Evolutionary conservation across 2,888 invertebrate species (phyloP).

Genomic region (Ischnus inquisitorius): DNA sequence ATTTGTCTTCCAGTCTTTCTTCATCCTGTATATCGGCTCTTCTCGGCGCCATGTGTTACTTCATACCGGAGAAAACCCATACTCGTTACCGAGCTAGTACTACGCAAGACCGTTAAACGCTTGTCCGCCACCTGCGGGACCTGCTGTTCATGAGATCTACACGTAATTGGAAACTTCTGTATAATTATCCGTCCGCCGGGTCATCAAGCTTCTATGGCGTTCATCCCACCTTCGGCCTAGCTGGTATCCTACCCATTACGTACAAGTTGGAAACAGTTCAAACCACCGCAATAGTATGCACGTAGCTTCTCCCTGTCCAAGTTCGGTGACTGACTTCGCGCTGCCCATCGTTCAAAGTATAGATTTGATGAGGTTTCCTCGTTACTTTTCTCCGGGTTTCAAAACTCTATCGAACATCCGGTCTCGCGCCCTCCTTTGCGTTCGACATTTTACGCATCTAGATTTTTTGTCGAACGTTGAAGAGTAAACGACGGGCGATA

Average conservation of each 20-base stretch:
- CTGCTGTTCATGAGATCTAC: slow-evolving; percentile 62
- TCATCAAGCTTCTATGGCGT: background rate
- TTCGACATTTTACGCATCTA: too few species aligned
- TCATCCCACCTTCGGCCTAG: background rate
- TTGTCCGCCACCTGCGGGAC: slow-evolving; percentile 43
- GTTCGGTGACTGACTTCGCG: slow-evolving; percentile 36
- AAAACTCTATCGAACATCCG: slow-evolving; percentile 2
- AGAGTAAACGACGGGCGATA: too few species aligned
- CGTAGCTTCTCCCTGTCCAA: slow-evolving; percentile 72
- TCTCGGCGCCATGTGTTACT: background rate
- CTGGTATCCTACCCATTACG: background rate
- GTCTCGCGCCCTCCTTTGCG: too few species aligned
- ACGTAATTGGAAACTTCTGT: slow-evolving; percentile 80
- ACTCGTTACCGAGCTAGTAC: background rate
- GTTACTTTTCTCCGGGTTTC: slow-evolving; percentile 32
- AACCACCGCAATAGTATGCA: slow-evolving; percentile 33
- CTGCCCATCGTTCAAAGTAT: slow-evolving; percentile 37
- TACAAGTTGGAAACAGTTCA: slow-evolving; percentile 1
- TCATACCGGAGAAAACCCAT: background rate
- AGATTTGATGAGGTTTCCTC: slow-evolving; percentile 44
- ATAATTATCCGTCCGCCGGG: slow-evolving; percentile 77
- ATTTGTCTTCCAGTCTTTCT: background rate
- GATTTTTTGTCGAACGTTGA: too few species aligned
- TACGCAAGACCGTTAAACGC: background rate
- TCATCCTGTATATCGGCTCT: background rate